Evolutionary conservation across 37 sponge, comb jelly and placozoan species (phyloP), one percentile per base, ranked within the genome.

Genomic region (Halichondria panicea): DNA sequence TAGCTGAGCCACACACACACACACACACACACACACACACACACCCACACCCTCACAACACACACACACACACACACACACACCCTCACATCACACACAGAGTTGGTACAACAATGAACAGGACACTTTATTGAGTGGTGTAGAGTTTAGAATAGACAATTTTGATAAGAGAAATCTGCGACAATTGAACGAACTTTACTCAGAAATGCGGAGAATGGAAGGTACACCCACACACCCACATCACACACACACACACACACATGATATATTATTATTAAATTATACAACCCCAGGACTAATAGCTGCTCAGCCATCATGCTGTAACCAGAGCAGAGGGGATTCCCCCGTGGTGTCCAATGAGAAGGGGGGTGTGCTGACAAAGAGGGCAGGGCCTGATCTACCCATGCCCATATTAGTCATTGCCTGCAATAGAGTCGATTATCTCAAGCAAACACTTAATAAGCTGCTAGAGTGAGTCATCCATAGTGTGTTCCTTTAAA

Each of bases 401-500:
- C 13, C 57, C 24, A 84, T 93, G 31, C 83, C 91, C 18, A 71
- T 95, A 33, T 84, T 95, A 25, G 79, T 95, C 48, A 77, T 95
- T 30, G 90, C 96, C 24, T 95, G 96, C 48, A 82, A 93, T 55
- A 71, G 96, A 70, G 63, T 18, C 24, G 24, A 71, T 0, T 76
- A 70, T 32, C 70, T 93, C 33, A 82, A 39, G 37, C 63, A 79
- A 18, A 45, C 78, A 0, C 19, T 93, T 33, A 93, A 93, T 25
- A 33, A 36, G 11, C 58, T 93, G 0, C 50, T 93, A 53, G 74
- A 82, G 87, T 90, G 22, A 69, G 54, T 36, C 11, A 11, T 21
- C n/a, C n/a, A n/a, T n/a, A n/a, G n/a, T n/a, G n/a, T n/a, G n/a
- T n/a, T n/a, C n/a, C n/a, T n/a, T n/a, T n/a, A n/a, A n/a, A n/a